Evolutionary conservation across 2,888 invertebrate genomes (phyloP), one percentile per base, ranked within the genome.

Genomic region (Magallana nippona): DNA sequence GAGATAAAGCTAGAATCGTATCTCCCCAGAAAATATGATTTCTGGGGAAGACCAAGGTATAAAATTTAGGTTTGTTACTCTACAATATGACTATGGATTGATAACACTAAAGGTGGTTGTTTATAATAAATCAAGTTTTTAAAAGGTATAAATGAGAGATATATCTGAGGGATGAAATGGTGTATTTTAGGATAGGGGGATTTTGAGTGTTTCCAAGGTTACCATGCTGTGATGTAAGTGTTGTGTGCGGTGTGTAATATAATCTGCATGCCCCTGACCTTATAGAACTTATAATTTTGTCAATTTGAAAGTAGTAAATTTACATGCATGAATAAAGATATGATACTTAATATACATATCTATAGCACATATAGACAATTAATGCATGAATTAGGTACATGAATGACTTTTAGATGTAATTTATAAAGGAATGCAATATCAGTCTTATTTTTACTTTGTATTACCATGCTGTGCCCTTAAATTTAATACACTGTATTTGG

Each of bases 151-250:
- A n/a, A 17, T 60, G 27, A 27, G 3, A 27, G 32, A 27, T 27
- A 19, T 10, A 19, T 10, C 19, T 22, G 15, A 27, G 10, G 32
- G 71, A 15, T 15, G 44, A 71, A 27, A 27, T 71, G 71, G 71
- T 71, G 71, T 71, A 32, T 71, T 71, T 71, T 71, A 71, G 71
- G 71, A 22, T 71, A 71, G 32, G 71, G 71, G 32, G 32, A 71
- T 71, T 27, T 71, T 71, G 71, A 71, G 27, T 71, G 71, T 71
- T 71, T 22, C 71, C 71, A 71, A 32, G 71, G 71, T 71, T 71
- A 71, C 71, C 27, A 27, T 71, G 71, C 71, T 15, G 22, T 71
- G 71, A 71, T 71, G 71, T 71, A 71, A 71, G 71, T 71, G 22
- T 22, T 19, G 22, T 71, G 15, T 71, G 11, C 15, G 22, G 71